Evolutionary conservation across 2,113 vertebrate species (phyloP), one percentile per base, ranked within the genome.

Genomic region (Hippopotamus amphibius): DNA sequence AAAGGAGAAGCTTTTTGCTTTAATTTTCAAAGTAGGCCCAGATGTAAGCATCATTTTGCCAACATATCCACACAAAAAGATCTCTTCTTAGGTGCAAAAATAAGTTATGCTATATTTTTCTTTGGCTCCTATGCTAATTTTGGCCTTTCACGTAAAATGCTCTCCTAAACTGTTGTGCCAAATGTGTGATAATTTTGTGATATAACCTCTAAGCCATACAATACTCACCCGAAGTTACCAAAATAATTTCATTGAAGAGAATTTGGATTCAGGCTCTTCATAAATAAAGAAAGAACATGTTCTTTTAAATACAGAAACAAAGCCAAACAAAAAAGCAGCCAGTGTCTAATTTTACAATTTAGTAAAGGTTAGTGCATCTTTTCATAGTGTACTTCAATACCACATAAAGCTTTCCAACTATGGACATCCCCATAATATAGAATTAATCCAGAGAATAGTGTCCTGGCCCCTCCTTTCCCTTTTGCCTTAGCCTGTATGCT

Each of bases 41-140:
- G 13, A 71, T 59, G 26, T 33, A 77, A 95, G 74, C 19, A 84
- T 83, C n/a, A 85, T 76, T 96, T 92, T 87, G 59, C 90, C 69
- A 93, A 77, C 21, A 7, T 53, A 95, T 74, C 59, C 74, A 95
- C 74, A 53, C 33, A 97, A 90, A 98, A 95, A 94, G 14, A 74
- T 74, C 80, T 79, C 3, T 85, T 15, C 24, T 74, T 82, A 37
- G 33, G 37, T 83, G 41, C 48, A 91, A 83, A 89, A 81, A 91
- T 17, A 91, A 28, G 82, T 92, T 68, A 89, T 0, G 22, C 85
- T 97, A 82, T 33, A 92, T 96, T 97, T 61, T 95, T 95, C 80
- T 13, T 55, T 92, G 33, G 37, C 63, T 82, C 59, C 79, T 90
- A 81, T 71, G 83, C 77, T 97, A 98, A 98, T 97, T 98, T 76